These are phyloP conservation scores for Anguilla marmorata DNA, from an alignment of 2,797 vertebrate genomes.

Conservation along the genomic window DNA sequence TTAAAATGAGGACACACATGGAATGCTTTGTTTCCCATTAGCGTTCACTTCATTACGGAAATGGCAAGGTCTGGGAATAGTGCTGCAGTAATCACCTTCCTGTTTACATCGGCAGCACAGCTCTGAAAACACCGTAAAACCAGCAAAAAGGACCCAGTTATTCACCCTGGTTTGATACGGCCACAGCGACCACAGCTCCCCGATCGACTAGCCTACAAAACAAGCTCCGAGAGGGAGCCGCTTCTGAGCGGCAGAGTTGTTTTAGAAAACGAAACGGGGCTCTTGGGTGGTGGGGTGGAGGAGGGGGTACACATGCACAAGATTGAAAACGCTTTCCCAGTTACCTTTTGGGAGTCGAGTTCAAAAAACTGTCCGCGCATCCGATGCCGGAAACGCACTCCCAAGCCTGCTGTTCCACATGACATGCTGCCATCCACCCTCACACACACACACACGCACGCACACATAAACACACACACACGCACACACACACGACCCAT, in stretches of 20 bases:
- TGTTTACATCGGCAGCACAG: slow-evolving; percentile 30
- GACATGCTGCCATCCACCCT: background rate
- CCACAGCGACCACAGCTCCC: slow-evolving; percentile 26
- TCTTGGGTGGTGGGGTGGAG: background rate
- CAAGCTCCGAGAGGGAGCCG: slow-evolving; percentile 24
- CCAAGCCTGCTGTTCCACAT: background rate
- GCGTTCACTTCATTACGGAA: slow-evolving; percentile 42
- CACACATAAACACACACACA: background rate
- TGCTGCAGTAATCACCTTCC: slow-evolving; percentile 32
- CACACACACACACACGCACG: background rate
- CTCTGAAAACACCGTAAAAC: slow-evolving; percentile 37
- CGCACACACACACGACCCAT: slow-evolving; percentile 10
- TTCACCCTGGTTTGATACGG: slow-evolving; percentile 36
- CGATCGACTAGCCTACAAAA: background rate
- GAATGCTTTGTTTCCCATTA: slow-evolving; percentile 48
- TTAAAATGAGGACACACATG: slow-evolving; percentile 39
- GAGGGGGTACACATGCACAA: background rate
- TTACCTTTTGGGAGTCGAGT: background rate
- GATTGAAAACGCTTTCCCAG: slow-evolving; percentile 15
- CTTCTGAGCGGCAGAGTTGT: slow-evolving; percentile 12
- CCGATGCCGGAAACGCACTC: background rate
- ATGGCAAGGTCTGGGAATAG: slow-evolving; percentile 31
- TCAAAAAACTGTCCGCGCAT: background rate
- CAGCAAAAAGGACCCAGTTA: slow-evolving; percentile 52
- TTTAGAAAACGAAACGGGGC: background rate